Evolutionary conservation across 2,888 invertebrate genomes (phyloP).

Genomic region (Onchidella celtica): DNA sequence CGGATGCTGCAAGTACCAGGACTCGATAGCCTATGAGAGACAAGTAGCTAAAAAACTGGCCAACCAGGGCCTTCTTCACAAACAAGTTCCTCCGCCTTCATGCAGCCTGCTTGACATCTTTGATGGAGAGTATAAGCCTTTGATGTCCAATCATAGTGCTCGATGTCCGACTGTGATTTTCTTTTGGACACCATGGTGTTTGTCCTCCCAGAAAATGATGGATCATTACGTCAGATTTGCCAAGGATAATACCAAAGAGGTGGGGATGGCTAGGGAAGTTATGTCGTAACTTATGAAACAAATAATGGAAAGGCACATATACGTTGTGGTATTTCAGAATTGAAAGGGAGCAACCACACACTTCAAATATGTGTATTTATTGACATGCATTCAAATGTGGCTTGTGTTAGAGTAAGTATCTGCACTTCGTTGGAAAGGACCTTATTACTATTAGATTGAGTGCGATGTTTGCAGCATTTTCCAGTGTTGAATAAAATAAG

Average conservation of each 20-base stretch:
- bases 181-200: constrained; percentile 80
- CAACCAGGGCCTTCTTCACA: constrained; percentile 77
- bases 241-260: constrained; percentile 67
- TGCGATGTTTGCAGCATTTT: too few relatives aligned
- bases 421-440: too few relatives aligned
- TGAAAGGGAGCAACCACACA: too few relatives aligned
- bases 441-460: too few relatives aligned
- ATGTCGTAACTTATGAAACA: too few relatives aligned
- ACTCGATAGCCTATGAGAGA: constrained; percentile 71
- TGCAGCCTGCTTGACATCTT: constrained; percentile 76
- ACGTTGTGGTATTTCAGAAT: too few relatives aligned
- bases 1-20: constrained; percentile 77
- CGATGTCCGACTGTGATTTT: constrained; percentile 74
- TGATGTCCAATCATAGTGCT: constrained; percentile 71
- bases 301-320: too few relatives aligned
- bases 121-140: constrained; percentile 76
- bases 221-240: constrained; percentile 75
- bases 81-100: constrained; percentile 75
- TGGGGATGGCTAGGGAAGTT: too few relatives aligned
- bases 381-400: too few relatives aligned
- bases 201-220: constrained; percentile 74
- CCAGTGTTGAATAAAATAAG: too few relatives aligned
- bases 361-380: too few relatives aligned
- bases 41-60: constrained; percentile 74
- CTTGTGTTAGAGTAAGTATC: too few relatives aligned